Evolutionary conservation across 2,797 vertebrate species (phyloP), one percentile per base, ranked within the genome.

Genomic region (Girardinus metallicus): DNA sequence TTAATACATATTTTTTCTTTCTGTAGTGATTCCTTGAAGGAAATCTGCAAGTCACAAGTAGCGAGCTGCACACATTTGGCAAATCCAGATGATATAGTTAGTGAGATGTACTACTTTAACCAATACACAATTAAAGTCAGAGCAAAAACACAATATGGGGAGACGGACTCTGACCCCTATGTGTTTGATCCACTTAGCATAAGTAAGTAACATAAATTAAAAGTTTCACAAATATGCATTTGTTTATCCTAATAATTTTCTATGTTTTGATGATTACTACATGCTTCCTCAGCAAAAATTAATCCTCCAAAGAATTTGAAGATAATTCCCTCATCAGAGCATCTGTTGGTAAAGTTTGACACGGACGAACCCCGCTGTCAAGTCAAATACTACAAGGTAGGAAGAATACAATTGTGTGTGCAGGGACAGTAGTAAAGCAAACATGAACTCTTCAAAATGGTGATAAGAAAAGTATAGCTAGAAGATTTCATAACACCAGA

Each of bases 341-440:
- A 29, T 18, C 39, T 94, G 4, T 8, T 66, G 49, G 85, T 93
- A 21, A 0, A 46, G 4, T 91, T 86, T 89, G 8, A 0, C 0
- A 0, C 0, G 0, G 0, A 0, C 0, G 0, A 2, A 1, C 29
- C 49, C 43, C 15, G 4, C 26, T 95, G 93, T 82, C 77, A 95
- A 88, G 88, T 95, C 71, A 91, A 83, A 83, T 92, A 89, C 82
- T 76, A 11, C 6, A 78, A 91, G 93, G 94, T 95, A 81, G 1
- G 80, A 49, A 51, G 13, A 41, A 6, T 16, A 12, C 2, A 39
- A 66, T n/a, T 55, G 34, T 10, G 2, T 23, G 60, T 39, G 36
- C 34, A 66, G 62, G 18, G 16, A 43, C 5, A 43, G 44, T 23
- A 44, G 26, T 26, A 15, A 43, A 70, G 36, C 23, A 41, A 68